Percentiles rank a stretch among this genome's conserved stretches.
phyloP scores from a whole-genome alignment of 2,888 invertebrate species.

The Callyntrura guangdongensis region DNA sequence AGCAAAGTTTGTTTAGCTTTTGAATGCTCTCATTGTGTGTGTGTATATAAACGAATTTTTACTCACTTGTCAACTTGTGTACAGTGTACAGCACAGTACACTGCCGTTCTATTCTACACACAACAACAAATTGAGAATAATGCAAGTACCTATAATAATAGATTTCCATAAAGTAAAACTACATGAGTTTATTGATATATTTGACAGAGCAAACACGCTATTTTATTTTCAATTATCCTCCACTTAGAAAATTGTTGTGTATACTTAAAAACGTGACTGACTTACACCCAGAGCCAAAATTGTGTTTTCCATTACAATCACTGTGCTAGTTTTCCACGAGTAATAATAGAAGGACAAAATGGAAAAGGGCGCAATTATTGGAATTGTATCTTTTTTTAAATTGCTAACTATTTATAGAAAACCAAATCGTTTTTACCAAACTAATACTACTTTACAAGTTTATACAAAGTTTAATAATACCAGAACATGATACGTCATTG shows the following conservation, averaged over 20 bases:
- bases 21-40: too few species aligned
- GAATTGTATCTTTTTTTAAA: neutral
- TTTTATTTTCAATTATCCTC: conserved; percentile 13
- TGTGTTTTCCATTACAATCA: neutral
- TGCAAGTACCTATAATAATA: too few species aligned
- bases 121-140: too few species aligned
- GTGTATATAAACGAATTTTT: too few species aligned
- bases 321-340: neutral
- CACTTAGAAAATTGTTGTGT: neutral
- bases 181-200: neutral
- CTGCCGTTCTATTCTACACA: too few species aligned
- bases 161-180: neutral
- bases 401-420: conserved; percentile 44
- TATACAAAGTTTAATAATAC: neutral
- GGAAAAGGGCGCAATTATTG: neutral
- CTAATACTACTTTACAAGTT: neutral
- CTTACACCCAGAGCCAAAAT: neutral
- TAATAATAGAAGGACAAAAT: neutral
- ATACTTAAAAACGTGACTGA: neutral
- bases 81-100: too few species aligned
- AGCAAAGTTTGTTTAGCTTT: too few species aligned
- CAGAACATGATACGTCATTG: neutral
- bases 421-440: neutral
- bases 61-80: too few species aligned
- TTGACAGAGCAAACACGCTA: neutral